phyloP scores from a whole-genome alignment of 2,888 invertebrate genomes.

The Tipula unca region DNA sequence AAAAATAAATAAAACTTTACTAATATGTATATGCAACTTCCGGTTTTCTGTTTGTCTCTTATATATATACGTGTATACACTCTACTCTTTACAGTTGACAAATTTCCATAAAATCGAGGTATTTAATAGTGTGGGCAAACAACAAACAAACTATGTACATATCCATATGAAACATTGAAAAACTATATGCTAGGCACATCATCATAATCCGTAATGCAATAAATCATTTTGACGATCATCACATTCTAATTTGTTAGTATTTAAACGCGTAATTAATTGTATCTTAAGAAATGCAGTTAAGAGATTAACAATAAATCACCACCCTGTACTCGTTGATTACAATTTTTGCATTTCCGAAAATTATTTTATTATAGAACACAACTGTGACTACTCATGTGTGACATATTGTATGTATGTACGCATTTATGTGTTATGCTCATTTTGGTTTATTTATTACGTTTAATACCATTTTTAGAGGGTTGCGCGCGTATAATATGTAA shows the following conservation, averaged over 20 bases:
- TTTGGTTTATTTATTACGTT: neutral
- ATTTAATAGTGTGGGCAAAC: neutral
- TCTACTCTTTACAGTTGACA: constrained; percentile 2
- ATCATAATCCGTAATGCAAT: neutral
- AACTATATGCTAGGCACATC: neutral
- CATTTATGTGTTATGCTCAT: neutral
- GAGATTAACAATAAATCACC: neutral
- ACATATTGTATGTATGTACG: neutral
- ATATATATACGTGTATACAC: neutral
- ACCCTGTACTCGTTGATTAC: neutral
- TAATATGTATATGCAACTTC: neutral
- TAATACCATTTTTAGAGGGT: neutral
- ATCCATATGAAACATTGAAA: too few relatives aligned
- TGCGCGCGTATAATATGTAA: neutral
- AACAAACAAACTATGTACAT: neutral
- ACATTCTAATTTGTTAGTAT: neutral
- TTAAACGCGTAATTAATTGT: neutral
- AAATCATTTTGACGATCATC: neutral
- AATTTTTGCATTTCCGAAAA: constrained; percentile 8
- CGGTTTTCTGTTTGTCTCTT: neutral
- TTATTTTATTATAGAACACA: neutral
- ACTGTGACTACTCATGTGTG: constrained; percentile 14
- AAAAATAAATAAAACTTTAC: neutral
- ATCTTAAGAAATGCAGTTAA: neutral
- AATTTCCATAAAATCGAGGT: constrained; percentile 14